Conservation (phyloP, 2,113 vertebrate genomes). For the Lophotis ruficrista region DNA sequence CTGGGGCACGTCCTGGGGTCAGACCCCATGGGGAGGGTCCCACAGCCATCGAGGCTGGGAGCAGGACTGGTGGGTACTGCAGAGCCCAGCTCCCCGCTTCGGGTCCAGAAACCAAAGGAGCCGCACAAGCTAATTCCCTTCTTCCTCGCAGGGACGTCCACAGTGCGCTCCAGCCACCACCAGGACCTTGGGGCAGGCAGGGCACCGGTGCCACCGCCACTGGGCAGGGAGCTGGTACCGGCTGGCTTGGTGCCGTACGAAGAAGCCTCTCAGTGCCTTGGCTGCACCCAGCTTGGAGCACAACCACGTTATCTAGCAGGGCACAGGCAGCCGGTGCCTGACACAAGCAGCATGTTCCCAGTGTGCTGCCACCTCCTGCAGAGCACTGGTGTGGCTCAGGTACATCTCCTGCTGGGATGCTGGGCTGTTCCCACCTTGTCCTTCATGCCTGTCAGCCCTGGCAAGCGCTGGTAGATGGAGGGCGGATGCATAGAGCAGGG, state of each 20-base stretch:
- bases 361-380: not conserved
- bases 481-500: not conserved
- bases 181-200: not conserved
- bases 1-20: not conserved
- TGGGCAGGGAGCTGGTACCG: not conserved
- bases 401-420: not conserved
- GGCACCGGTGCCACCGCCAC: rapidly evolving
- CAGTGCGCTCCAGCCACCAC: rapidly evolving
- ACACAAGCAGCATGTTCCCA: not conserved
- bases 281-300: not conserved
- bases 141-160: not conserved
- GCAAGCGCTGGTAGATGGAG: not conserved
- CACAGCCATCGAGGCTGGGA: rapidly evolving
- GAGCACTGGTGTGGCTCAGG: not conserved
- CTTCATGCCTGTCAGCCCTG: not conserved
- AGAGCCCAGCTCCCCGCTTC: not conserved
- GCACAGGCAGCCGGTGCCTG: not conserved
- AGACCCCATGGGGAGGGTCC: not conserved
- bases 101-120: not conserved
- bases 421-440: not conserved
- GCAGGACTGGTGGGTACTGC: not conserved
- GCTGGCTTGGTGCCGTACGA: not conserved
- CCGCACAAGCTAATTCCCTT: rapidly evolving
- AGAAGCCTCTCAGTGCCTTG: not conserved
- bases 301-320: rapidly evolving